These are phyloP conservation scores for Aythya baeri DNA, from an alignment of 2,113 vertebrate genomes.

Conservation along the genomic window DNA sequence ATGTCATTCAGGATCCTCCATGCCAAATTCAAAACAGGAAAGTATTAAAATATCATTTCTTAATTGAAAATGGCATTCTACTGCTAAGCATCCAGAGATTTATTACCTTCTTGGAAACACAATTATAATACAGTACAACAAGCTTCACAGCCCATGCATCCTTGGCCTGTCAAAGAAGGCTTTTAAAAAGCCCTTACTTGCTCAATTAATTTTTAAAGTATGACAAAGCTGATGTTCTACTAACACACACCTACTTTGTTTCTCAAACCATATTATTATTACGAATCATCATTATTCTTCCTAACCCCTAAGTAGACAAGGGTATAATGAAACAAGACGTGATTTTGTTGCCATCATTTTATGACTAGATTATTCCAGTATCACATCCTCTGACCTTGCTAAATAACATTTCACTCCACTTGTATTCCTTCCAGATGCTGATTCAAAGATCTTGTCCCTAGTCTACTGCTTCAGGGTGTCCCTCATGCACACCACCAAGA, in stretches of 20 bases:
- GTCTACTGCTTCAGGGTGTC: neutral
- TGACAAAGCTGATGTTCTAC: neutral
- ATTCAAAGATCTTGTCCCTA: neutral
- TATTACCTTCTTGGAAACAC: neutral
- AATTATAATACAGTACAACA: neutral
- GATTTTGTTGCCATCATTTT: neutral
- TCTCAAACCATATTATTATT: neutral
- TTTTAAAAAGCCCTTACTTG: slow-evolving; percentile 15
- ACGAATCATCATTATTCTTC: neutral
- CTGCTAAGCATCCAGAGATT: neutral
- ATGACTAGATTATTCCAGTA: neutral
- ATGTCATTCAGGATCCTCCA: neutral
- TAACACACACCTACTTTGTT: neutral
- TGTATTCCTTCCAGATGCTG: neutral
- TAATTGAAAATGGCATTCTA: neutral
- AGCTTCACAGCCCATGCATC: neutral
- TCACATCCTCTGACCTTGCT: neutral
- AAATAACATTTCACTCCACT: neutral
- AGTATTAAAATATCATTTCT: neutral
- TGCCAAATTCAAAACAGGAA: neutral
- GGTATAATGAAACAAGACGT: neutral
- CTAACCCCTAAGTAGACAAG: neutral
- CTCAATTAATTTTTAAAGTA: neutral
- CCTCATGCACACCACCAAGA: neutral
- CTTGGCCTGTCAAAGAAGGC: neutral